Percentiles rank a stretch among this genome's conserved stretches.
Evolutionary conservation across 2,888 invertebrate species (phyloP).

Genomic region (Eubasilissa splendida): DNA sequence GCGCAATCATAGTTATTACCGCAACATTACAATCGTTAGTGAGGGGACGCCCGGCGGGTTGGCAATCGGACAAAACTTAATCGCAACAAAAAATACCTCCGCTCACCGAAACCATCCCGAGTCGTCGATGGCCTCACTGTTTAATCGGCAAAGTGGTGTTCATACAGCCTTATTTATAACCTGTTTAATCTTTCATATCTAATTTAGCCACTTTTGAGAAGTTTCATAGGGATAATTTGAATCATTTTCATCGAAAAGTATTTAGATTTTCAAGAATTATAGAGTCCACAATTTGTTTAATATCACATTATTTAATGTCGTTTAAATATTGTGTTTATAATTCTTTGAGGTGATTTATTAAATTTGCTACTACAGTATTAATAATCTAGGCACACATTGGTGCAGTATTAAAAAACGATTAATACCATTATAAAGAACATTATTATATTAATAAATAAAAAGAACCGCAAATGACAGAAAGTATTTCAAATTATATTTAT

Average conservation of each 20-base stretch:
- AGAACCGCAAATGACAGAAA: too few relatives aligned
- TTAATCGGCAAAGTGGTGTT: neutral
- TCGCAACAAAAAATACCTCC: slow-evolving; percentile 29
- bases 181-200: slow-evolving; percentile 16
- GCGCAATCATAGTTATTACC: slow-evolving; percentile 62
- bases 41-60: slow-evolving; percentile 49
- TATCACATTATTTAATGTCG: neutral
- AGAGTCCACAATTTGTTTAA: neutral
- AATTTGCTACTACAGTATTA: too few relatives aligned
- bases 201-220: slow-evolving; percentile 18
- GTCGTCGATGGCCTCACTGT: slow-evolving; percentile 12
- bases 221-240: slow-evolving; percentile 4
- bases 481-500: too few relatives aligned
- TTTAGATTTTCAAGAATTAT: neutral
- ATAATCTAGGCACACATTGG: too few relatives aligned
- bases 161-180: slow-evolving; percentile 24
- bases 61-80: slow-evolving; percentile 45
- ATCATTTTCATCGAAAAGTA: slow-evolving; percentile 15
- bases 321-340: neutral
- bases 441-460: too few relatives aligned
- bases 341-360: too few relatives aligned
- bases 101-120: slow-evolving; percentile 31
- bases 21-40: slow-evolving; percentile 62
- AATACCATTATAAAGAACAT: too few relatives aligned
- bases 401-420: too few relatives aligned